These are phyloP conservation scores for Pinna nobilis DNA, from an alignment of 1,140 invertebrate species.

Conservation along the genomic window DNA sequence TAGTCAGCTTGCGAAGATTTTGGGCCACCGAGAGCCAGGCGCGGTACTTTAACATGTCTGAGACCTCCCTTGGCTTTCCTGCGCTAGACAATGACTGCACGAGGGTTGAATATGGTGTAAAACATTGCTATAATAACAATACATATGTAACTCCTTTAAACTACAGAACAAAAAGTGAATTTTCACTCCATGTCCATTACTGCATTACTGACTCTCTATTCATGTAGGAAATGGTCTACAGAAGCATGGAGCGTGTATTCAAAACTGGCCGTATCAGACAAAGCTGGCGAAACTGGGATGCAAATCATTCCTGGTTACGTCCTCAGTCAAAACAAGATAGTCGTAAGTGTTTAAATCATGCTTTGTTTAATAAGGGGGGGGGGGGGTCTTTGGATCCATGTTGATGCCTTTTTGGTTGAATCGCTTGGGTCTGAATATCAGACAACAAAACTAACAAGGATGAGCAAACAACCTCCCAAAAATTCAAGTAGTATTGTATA, in stretches of 20 bases:
- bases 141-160: no score
- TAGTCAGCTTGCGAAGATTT: no score
- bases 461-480: neutral
- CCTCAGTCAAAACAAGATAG: constrained; percentile 19
- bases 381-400: neutral
- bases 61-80: no score
- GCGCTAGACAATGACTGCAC: no score
- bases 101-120: no score
- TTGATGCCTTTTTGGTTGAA: neutral
- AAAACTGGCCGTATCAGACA: constrained; percentile 20
- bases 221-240: constrained; percentile 26
- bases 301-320: constrained; percentile 25
- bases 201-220: no score
- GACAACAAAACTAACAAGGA: neutral
- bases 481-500: neutral
- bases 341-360: constrained; percentile 17
- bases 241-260: constrained; percentile 37
- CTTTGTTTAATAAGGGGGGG: neutral
- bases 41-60: no score
- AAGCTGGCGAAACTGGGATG: constrained; percentile 13
- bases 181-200: neutral
- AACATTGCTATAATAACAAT: no score
- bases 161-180: neutral
- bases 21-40: no score
- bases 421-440: neutral